These are phyloP conservation scores for Chironomus riparius DNA, from an alignment of 2,888 invertebrate genomes.

Conservation along the genomic window DNA sequence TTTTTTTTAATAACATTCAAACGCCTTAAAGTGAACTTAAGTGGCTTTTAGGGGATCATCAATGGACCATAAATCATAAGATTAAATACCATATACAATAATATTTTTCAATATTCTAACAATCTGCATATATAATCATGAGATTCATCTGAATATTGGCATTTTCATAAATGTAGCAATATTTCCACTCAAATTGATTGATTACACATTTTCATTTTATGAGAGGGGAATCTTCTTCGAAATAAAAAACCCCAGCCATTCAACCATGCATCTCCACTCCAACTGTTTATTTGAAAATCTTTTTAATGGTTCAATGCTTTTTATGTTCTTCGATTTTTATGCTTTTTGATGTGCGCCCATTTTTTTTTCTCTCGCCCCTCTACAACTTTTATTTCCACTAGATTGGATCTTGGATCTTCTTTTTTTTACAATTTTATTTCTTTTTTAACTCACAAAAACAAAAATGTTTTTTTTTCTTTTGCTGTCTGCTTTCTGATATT, in stretches of 20 bases:
- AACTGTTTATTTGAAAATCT: slow-evolving; percentile 1
- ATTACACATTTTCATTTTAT: too few species aligned
- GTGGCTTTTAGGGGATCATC: not conserved
- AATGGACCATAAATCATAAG: slow-evolving; percentile 2
- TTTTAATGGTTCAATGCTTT: slow-evolving; percentile 19
- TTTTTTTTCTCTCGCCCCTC: not conserved
- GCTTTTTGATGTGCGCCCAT: not conserved
- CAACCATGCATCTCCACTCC: not conserved
- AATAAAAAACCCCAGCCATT: not conserved
- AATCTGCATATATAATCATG: too few species aligned
- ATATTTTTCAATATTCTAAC: not conserved
- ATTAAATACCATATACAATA: slow-evolving; percentile 5
- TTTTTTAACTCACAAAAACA: too few species aligned
- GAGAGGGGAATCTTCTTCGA: too few species aligned
- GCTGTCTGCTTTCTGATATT: too few species aligned
- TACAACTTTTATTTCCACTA: slow-evolving; percentile 5
- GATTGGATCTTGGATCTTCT: slow-evolving; percentile 7
- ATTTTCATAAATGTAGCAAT: too few species aligned
- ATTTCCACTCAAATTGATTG: too few species aligned
- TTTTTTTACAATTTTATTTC: not conserved
- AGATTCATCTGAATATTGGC: too few species aligned
- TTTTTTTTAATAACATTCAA: not conserved
- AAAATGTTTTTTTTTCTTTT: too few species aligned
- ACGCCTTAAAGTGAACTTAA: not conserved
- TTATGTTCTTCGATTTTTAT: slow-evolving; percentile 3